phyloP scores from a whole-genome alignment of 1,140 invertebrate genomes.

The Drosophila kohkoa region DNA sequence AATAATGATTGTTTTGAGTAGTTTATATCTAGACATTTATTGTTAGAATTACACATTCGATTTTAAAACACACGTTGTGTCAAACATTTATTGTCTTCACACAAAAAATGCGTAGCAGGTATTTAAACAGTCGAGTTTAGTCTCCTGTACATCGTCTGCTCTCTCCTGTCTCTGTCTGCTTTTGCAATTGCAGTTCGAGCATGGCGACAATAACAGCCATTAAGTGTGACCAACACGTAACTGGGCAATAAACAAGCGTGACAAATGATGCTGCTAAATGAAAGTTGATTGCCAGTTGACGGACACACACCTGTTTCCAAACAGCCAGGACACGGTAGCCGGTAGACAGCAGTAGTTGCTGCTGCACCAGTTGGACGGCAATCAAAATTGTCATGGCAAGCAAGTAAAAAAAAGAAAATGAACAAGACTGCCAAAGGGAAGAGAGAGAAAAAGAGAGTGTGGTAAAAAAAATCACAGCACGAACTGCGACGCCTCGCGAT shows the following conservation, averaged over 20 bases:
- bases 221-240: conserved; percentile 79
- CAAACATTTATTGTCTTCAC: too few species aligned
- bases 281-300: conserved; percentile 83
- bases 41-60: too few species aligned
- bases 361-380: conserved; percentile 33
- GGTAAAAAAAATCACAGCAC: conserved; percentile 57
- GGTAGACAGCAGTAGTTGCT: neutral
- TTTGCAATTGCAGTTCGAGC: neutral
- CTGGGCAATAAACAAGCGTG: conserved; percentile 81
- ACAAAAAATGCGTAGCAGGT: too few species aligned
- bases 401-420: conserved; percentile 38
- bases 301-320: conserved; percentile 70
- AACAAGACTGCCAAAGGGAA: neutral
- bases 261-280: conserved; percentile 83
- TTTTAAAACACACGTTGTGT: too few species aligned
- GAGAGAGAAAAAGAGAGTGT: neutral
- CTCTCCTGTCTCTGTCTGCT: neutral
- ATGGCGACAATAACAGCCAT: conserved; percentile 74
- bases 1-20: too few species aligned
- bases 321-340: conserved; percentile 18
- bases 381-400: conserved; percentile 69
- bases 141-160: neutral
- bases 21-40: too few species aligned
- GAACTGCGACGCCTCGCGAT: conserved; percentile 18
- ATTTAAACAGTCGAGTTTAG: too few species aligned